These are phyloP conservation scores for Stictocephala bisonia DNA, from an alignment of 2,888 invertebrate species.

Conservation along the genomic window DNA sequence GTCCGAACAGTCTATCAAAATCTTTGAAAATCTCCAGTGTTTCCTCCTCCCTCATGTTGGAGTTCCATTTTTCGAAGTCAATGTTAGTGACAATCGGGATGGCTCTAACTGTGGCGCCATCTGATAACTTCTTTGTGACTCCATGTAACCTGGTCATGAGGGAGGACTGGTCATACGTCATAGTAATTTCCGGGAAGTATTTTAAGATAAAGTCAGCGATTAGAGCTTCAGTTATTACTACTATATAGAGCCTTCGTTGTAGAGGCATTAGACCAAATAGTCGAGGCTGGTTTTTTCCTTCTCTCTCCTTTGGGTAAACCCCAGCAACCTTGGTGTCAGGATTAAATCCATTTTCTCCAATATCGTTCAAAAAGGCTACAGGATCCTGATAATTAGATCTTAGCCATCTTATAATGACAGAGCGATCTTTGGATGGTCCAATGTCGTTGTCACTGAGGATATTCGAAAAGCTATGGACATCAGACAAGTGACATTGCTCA, in stretches of 20 bases:
- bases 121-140: neutral
- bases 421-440: constrained; percentile 3
- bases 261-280: constrained; percentile 18
- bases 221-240: constrained; percentile 18
- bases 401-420: constrained; percentile 13
- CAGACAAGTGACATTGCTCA: too few relatives aligned
- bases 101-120: neutral
- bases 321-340: neutral
- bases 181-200: constrained; percentile 19
- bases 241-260: constrained; percentile 6
- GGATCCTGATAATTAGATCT: neutral
- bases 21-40: neutral
- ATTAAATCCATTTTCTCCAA: neutral
- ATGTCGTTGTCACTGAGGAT: too few relatives aligned
- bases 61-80: constrained; percentile 11
- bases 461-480: too few relatives aligned
- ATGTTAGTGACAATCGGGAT: neutral
- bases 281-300: constrained; percentile 8
- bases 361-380: neutral
- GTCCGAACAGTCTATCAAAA: neutral
- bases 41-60: neutral
- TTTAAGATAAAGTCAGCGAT: neutral
- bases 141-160: neutral
- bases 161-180: constrained; percentile 8
- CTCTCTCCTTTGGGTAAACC: constrained; percentile 17